A percentile compares a stretch with the other conserved stretches of the same genome.
Conservation (phyloP, 2,113 vertebrate species). For the Mormyrus lacerda region DNA sequence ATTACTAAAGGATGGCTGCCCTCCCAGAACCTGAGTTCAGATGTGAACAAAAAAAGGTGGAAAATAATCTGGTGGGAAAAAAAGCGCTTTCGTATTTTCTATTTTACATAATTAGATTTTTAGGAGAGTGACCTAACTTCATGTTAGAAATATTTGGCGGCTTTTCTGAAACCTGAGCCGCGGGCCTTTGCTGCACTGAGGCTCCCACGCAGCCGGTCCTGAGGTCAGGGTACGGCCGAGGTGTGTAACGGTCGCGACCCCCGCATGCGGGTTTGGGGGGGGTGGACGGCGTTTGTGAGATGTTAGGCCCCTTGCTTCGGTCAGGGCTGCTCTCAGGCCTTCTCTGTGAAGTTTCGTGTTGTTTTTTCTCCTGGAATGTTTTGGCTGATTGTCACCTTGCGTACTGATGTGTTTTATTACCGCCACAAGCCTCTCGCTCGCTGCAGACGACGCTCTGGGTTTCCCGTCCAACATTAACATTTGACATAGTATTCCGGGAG, state of each 20-base stretch:
- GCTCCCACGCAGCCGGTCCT: not conserved
- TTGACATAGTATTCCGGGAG: not conserved
- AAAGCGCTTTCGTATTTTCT: not conserved
- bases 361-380: not conserved
- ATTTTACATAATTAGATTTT: slow-evolving; percentile 9
- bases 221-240: not conserved
- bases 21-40: not conserved
- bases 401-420: not conserved
- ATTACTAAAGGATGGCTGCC: not conserved
- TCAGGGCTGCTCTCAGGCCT: not conserved
- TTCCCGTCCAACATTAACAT: not conserved
- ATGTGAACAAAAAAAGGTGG: not conserved
- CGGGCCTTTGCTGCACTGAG: not conserved
- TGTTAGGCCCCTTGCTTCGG: not conserved
- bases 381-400: not conserved
- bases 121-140: slow-evolving; percentile 11
- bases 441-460: not conserved
- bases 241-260: not conserved
- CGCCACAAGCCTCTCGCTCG: not conserved
- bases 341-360: not conserved
- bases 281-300: not conserved
- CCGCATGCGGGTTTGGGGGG: not conserved
- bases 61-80: not conserved
- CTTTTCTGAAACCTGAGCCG: slow-evolving; percentile 3
- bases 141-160: slow-evolving; percentile 1